Evolutionary conservation across 2,113 vertebrate species (phyloP).

Genomic region (Alaudala cheleensis): DNA sequence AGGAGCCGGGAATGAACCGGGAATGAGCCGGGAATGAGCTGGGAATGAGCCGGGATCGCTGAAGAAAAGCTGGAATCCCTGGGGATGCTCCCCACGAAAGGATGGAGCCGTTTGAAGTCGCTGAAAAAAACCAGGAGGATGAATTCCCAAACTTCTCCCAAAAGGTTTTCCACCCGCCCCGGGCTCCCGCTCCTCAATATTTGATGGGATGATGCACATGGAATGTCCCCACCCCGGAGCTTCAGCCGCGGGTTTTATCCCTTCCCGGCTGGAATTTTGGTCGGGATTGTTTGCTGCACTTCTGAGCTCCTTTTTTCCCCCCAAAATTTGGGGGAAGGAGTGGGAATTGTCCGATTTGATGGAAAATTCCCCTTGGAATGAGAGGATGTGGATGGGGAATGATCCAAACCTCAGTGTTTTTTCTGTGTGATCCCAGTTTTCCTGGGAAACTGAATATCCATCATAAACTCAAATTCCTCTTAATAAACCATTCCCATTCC

Average conservation of each 20-base stretch:
- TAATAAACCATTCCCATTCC: neutral
- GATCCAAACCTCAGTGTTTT: neutral
- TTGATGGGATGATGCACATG: neutral
- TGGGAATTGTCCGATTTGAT: neutral
- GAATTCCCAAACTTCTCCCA: neutral
- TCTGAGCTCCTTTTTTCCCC: neutral
- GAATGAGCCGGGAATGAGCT: neutral
- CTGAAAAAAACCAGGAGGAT: neutral
- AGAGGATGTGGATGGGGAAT: neutral
- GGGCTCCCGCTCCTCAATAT: neutral
- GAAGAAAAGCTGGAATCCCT: neutral
- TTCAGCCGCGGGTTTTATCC: neutral
- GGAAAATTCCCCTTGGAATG: neutral
- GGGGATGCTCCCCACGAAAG: accelerated
- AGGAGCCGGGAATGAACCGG: neutral
- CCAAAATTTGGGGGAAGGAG: neutral
- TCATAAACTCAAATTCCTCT: neutral
- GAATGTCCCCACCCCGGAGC: neutral
- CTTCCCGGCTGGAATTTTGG: neutral
- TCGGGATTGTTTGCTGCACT: neutral
- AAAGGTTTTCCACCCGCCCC: neutral
- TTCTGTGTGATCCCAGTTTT: neutral
- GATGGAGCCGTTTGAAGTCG: neutral
- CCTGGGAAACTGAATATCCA: neutral
- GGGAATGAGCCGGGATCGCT: neutral